phyloP scores from a whole-genome alignment of 2,888 invertebrate genomes.

The Dichetophora obliterata region DNA sequence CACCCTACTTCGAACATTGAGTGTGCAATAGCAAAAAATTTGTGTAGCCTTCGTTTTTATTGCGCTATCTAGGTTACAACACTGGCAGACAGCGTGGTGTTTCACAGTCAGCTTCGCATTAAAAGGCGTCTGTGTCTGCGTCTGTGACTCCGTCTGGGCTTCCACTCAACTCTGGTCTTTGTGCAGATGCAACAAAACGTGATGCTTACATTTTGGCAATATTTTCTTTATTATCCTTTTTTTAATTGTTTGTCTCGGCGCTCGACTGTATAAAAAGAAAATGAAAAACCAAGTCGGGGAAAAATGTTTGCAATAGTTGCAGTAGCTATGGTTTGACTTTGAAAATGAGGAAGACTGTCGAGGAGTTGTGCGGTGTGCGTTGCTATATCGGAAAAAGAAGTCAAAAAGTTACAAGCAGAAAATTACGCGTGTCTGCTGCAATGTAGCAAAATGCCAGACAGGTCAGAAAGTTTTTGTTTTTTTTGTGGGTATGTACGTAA shows the following conservation, averaged over 20 bases:
- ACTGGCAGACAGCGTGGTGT: conserved; percentile 5
- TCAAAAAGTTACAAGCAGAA: conserved; percentile 64
- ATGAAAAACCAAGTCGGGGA: not conserved
- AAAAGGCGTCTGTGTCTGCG: not conserved
- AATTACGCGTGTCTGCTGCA: conserved; percentile 59
- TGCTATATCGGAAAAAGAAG: conserved; percentile 48
- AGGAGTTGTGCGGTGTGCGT: conserved; percentile 1
- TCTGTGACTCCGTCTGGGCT: conserved; percentile 14
- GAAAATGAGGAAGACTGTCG: not conserved
- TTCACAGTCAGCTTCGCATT: not conserved
- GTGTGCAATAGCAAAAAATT: not conserved
- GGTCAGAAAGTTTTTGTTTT: conserved; percentile 27
- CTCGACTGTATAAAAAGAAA: not conserved
- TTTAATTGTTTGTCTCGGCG: conserved; percentile 32
- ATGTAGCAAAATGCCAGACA: conserved; percentile 31
- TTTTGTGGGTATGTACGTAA: not conserved
- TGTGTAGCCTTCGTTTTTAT: not conserved
- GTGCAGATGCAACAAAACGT: conserved; percentile 35
- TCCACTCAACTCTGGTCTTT: conserved; percentile 3
- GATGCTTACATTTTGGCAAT: conserved; percentile 3
- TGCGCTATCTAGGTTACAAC: conserved; percentile 11
- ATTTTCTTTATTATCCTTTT: not conserved
- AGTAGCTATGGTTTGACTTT: not conserved
- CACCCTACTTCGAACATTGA: not conserved
- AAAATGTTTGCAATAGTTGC: not conserved